Evolutionary conservation across 2,797 vertebrate species (phyloP).

Genomic region (Cryptoprocta ferox): DNA sequence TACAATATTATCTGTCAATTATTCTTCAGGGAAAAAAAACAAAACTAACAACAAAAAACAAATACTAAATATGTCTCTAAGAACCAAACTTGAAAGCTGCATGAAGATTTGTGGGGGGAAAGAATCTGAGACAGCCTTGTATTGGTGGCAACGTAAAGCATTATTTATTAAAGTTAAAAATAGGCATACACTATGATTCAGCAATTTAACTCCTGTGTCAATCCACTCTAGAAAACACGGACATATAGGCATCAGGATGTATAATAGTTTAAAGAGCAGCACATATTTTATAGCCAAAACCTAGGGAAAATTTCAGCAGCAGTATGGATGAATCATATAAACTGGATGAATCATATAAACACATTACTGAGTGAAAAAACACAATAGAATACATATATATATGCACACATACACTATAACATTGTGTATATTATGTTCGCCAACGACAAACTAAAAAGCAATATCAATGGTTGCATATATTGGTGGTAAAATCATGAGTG

Average conservation of each 20-base stretch:
- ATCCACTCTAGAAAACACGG: neutral
- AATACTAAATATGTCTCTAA: neutral
- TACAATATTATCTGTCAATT: neutral
- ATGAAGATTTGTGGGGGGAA: neutral
- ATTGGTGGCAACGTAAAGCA: neutral
- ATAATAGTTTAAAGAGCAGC: neutral
- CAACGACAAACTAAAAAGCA: conserved; percentile 31
- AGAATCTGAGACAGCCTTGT: neutral
- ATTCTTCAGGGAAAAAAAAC: neutral
- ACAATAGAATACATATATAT: neutral
- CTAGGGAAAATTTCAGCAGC: neutral
- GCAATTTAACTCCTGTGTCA: neutral
- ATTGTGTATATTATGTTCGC: neutral
- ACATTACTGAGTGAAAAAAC: neutral
- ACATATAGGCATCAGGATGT: neutral
- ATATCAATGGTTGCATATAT: neutral
- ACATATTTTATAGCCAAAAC: conserved; percentile 11
- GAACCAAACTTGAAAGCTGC: neutral
- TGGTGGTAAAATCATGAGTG: conserved; percentile 11
- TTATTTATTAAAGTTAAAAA: neutral
- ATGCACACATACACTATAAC: neutral
- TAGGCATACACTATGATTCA: neutral
- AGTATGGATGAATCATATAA: conserved; percentile 35
- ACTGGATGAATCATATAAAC: conserved; percentile 7
- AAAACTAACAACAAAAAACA: neutral